Conservation (phyloP, 2,113 vertebrate species). For the Falcunculus frontatus region DNA sequence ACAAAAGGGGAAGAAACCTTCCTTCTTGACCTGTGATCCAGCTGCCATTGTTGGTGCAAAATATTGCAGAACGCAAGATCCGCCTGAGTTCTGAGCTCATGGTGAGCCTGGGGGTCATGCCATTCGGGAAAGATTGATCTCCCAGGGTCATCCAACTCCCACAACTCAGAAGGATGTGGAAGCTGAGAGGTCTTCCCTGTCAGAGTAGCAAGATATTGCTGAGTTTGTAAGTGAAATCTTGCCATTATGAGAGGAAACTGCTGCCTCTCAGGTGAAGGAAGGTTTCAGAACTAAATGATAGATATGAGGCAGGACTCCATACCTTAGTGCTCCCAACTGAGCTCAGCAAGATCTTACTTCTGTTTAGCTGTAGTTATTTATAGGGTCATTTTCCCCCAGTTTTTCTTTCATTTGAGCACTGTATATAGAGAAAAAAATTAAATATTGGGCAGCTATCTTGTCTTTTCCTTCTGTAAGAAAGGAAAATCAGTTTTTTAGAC, state of each 20-base stretch:
- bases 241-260: not conserved
- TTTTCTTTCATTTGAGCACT: not conserved
- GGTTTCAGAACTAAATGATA: not conserved
- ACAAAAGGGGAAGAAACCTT: not conserved
- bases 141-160: not conserved
- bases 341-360: not conserved
- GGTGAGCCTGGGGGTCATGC: not conserved
- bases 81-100: constrained; percentile 7
- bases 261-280: not conserved
- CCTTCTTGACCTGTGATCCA: constrained; percentile 15
- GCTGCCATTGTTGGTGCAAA: not conserved
- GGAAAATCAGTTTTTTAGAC: not conserved
- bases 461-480: not conserved
- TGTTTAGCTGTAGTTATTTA: not conserved
- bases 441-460: not conserved
- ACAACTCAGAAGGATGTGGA: not conserved
- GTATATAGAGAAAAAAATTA: not conserved
- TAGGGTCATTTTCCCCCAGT: not conserved
- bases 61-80: not conserved
- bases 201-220: not conserved
- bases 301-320: not conserved
- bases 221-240: not conserved
- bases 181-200: not conserved
- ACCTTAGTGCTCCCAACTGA: not conserved
- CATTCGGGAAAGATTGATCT: constrained; percentile 28